Evolutionary conservation across 2,113 vertebrate genomes (phyloP).

Genomic region (Leptobrachium ailaonicum): DNA sequence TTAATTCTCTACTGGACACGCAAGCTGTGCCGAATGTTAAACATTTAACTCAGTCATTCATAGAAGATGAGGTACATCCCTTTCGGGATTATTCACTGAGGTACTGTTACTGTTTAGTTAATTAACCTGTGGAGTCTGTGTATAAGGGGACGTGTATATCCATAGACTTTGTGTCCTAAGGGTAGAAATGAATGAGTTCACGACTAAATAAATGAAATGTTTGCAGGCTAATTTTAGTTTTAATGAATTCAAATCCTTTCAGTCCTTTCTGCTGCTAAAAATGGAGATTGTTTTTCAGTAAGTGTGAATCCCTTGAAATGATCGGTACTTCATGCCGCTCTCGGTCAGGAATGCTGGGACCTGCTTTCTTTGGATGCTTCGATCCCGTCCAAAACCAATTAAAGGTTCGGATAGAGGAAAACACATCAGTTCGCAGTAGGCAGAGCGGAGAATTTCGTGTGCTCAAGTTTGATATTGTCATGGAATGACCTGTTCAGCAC

Average conservation of each 20-base stretch:
- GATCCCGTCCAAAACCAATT: slow-evolving; percentile 19
- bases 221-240: neutral
- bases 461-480: neutral
- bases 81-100: neutral
- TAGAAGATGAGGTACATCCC: neutral
- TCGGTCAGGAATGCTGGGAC: slow-evolving; percentile 5
- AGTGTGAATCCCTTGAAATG: neutral
- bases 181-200: neutral
- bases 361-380: slow-evolving; percentile 10
- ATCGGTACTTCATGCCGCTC: neutral
- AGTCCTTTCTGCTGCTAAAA: neutral
- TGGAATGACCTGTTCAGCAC: slow-evolving; percentile 6
- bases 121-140: neutral
- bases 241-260: slow-evolving; percentile 8
- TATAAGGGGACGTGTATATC: neutral
- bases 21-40: neutral
- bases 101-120: neutral
- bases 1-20: neutral
- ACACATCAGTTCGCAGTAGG: neutral
- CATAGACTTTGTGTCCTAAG: slow-evolving; percentile 6
- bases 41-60: neutral
- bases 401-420: neutral
- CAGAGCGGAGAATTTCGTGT: slow-evolving; percentile 11
- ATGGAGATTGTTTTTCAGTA: neutral
- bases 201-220: slow-evolving; percentile 7